Conservation (phyloP, 2,113 vertebrate genomes). For the Machaerirhynchus nigripectus region DNA sequence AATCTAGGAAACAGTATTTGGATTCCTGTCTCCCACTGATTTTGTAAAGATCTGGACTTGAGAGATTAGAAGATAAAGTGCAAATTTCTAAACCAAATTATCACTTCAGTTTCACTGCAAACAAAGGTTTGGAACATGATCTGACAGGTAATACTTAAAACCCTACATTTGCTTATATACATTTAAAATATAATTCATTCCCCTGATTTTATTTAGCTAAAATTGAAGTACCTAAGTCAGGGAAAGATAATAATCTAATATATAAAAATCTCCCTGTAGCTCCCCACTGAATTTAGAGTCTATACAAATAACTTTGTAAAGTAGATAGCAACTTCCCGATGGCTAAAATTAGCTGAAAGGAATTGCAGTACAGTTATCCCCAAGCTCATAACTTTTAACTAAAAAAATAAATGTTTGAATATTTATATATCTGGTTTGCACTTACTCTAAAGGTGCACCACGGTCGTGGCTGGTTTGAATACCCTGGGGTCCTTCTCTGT, state of each 20-base stretch:
- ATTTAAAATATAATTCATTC: background rate
- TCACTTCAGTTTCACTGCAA: background rate
- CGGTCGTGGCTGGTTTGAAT: rapidly evolving
- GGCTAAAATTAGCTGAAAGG: background rate
- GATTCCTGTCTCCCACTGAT: background rate
- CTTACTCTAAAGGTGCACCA: background rate
- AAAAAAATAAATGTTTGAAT: background rate
- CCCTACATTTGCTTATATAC: background rate
- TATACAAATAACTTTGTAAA: background rate
- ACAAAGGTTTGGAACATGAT: background rate
- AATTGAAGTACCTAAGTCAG: background rate
- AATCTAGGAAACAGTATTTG: background rate
- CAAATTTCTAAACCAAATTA: background rate
- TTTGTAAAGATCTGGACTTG: background rate
- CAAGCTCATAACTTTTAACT: background rate
- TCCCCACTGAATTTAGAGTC: background rate
- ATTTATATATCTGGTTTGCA: background rate
- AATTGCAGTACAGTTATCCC: background rate
- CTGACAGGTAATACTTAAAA: background rate
- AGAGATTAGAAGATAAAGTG: background rate
- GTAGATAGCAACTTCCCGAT: background rate
- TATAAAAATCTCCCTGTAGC: background rate
- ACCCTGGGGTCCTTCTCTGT: background rate
- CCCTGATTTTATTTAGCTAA: background rate
- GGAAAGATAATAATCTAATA: background rate